Percentiles rank a stretch among this genome's conserved stretches.
Evolutionary conservation across 2,113 vertebrate species (phyloP).

Genomic region (Alethe castanea): DNA sequence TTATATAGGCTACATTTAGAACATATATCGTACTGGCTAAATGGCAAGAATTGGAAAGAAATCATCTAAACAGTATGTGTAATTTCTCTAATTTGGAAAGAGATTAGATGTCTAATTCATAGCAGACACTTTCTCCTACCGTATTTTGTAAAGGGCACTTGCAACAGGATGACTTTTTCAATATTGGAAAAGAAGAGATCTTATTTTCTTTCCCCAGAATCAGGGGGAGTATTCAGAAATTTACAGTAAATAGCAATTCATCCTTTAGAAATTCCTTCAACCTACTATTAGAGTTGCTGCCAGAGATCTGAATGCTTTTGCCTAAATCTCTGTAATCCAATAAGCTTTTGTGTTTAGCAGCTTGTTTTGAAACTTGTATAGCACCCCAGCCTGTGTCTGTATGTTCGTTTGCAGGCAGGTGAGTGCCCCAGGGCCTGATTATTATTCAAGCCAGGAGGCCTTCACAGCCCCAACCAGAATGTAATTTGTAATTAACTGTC

Average conservation of each 20-base stretch:
- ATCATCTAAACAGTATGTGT: not conserved
- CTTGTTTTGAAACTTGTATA: constrained; percentile 82
- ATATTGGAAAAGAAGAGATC: not conserved
- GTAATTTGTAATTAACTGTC: constrained; percentile 89
- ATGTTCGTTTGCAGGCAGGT: constrained; percentile 80
- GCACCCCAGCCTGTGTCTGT: constrained; percentile 74
- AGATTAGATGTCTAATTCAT: not conserved
- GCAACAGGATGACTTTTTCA: not conserved
- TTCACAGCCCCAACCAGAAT: constrained; percentile 75
- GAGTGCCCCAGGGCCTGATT: constrained; percentile 82
- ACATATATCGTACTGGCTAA: not conserved
- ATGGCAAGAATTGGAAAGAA: not conserved
- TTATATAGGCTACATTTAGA: not conserved
- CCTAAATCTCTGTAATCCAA: constrained; percentile 87
- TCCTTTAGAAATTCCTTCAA: constrained; percentile 60
- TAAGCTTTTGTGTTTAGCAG: constrained; percentile 85
- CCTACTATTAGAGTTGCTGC: constrained; percentile 55
- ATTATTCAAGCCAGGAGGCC: constrained; percentile 79
- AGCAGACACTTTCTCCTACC: not conserved
- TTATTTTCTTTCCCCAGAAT: not conserved
- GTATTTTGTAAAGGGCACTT: not conserved
- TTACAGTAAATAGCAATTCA: constrained; percentile 37
- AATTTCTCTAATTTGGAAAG: not conserved
- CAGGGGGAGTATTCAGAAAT: constrained; percentile 17
- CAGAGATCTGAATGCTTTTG: constrained; percentile 74